A percentile compares a stretch with the other conserved stretches of the same genome.
These are phyloP conservation scores for Phthorimaea operculella DNA, from an alignment of 1,140 invertebrate genomes.

Conservation along the genomic window DNA sequence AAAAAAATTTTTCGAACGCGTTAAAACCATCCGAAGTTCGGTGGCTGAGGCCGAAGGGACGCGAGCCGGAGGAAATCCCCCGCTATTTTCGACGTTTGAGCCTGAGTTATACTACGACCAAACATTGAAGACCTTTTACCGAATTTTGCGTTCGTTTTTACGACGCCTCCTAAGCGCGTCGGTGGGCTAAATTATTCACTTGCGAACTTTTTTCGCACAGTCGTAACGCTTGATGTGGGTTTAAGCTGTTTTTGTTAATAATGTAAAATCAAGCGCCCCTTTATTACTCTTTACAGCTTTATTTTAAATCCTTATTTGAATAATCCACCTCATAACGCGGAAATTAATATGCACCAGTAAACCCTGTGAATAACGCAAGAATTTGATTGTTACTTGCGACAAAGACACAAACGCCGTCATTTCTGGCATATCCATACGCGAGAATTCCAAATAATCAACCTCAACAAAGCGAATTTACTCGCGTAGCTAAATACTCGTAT, in stretches of 20 bases:
- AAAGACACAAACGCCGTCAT: background rate
- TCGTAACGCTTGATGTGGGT: conserved; percentile 30
- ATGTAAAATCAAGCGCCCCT: conserved; percentile 19
- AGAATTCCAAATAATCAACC: conserved; percentile 58
- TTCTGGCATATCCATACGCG: conserved; percentile 5
- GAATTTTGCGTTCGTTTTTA: conserved; percentile 59
- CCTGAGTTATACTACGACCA: conserved; percentile 61
- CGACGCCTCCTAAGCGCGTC: conserved; percentile 48
- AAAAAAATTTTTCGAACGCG: no score
- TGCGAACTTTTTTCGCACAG: conserved; percentile 33
- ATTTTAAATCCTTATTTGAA: no score
- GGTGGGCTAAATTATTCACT: conserved; percentile 57
- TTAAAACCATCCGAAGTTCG: conserved; percentile 45
- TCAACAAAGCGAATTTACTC: conserved; percentile 56
- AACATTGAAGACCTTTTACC: conserved; percentile 61
- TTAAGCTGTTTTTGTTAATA: conserved; percentile 35
- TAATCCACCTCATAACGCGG: no score
- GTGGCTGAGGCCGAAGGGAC: conserved; percentile 24
- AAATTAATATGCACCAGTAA: no score
- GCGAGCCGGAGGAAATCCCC: conserved; percentile 31
- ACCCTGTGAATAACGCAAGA: no score
- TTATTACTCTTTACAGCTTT: no score
- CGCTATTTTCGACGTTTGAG: conserved; percentile 57
- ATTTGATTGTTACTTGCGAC: no score
- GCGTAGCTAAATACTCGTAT: conserved; percentile 54